Evolutionary conservation across 1,140 invertebrate genomes (phyloP).

Genomic region (Akabosia matsudoensis): DNA sequence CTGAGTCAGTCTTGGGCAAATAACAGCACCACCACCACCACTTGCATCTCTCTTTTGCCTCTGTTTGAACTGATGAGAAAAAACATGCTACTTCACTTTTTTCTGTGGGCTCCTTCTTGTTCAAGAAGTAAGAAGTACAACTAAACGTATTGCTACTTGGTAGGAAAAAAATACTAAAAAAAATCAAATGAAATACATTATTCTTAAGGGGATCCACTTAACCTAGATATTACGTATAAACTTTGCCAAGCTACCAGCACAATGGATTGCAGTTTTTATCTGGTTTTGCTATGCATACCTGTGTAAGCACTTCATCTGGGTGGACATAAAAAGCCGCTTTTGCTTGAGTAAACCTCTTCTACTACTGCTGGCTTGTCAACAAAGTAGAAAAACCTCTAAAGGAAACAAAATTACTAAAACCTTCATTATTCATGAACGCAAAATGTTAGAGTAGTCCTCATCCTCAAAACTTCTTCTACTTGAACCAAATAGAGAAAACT

Average conservation of each 20-base stretch:
- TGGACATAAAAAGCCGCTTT: slow-evolving; percentile 1
- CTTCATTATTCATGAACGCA: no score
- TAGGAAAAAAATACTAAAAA: neutral
- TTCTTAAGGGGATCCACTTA: slow-evolving; percentile 4
- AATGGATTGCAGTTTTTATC: neutral
- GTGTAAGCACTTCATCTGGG: neutral
- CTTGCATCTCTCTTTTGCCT: no score
- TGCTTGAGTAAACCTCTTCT: neutral
- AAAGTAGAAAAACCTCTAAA: no score
- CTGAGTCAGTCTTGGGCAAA: slow-evolving; percentile 2
- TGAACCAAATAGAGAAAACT: neutral
- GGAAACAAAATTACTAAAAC: neutral
- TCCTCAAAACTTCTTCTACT: neutral
- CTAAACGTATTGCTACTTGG: no score
- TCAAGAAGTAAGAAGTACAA: neutral
- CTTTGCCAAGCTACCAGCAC: neutral
- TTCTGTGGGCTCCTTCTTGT: neutral
- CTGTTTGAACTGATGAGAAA: no score
- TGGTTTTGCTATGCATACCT: neutral
- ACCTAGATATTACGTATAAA: neutral
- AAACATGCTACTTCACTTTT: neutral
- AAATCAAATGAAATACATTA: slow-evolving; percentile 13
- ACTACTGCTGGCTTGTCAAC: neutral
- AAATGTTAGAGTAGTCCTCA: no score
- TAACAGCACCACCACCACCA: neutral